Conservation (phyloP, 1,140 invertebrate species). For the Penaeus indicus region DNA sequence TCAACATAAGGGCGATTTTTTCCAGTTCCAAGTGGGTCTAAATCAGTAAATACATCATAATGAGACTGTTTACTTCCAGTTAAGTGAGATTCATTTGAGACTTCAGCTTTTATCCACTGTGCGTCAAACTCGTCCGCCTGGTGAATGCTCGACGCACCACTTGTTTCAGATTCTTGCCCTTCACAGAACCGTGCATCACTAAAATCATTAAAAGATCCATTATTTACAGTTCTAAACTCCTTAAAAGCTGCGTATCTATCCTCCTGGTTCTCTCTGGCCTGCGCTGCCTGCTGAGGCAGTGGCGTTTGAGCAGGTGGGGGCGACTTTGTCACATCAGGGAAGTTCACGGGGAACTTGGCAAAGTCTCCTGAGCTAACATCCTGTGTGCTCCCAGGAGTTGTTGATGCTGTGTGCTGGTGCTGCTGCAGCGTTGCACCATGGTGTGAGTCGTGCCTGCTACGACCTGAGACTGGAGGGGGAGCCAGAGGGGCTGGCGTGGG, state of each 20-base stretch:
- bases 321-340: constrained; percentile 55
- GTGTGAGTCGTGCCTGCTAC: constrained; percentile 66
- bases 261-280: constrained; percentile 47
- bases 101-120: constrained; percentile 74
- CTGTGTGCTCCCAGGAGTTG: constrained; percentile 31
- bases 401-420: constrained; percentile 23
- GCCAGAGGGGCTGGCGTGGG: constrained; percentile 66
- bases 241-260: constrained; percentile 66
- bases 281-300: constrained; percentile 31
- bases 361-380: constrained; percentile 51
- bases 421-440: constrained; percentile 42
- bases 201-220: constrained; percentile 62
- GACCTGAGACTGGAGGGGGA: constrained; percentile 63
- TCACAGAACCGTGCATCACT: constrained; percentile 52
- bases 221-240: constrained; percentile 59
- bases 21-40: constrained; percentile 91
- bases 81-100: neutral
- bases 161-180: constrained; percentile 45
- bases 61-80: constrained; percentile 43
- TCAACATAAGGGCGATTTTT: constrained; percentile 91
- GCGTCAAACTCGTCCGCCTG: constrained; percentile 67
- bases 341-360: constrained; percentile 65
- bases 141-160: constrained; percentile 48
- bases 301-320: constrained; percentile 61
- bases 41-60: constrained; percentile 83